phyloP scores from a whole-genome alignment of 2,113 vertebrate species.

The Sterna hirundo region DNA sequence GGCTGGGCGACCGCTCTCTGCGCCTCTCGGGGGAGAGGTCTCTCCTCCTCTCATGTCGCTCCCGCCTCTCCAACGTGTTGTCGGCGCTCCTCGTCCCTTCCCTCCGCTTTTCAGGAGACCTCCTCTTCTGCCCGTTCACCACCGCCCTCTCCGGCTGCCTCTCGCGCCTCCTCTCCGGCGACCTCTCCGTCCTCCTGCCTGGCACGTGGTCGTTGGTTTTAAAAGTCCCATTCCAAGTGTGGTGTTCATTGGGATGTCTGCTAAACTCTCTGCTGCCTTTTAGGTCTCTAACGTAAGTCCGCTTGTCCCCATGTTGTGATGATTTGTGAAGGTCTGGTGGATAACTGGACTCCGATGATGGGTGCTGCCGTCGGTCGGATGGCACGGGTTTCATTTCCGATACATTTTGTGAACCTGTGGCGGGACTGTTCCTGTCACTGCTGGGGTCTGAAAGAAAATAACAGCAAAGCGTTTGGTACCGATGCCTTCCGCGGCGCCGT shows the following conservation, averaged over 20 bases:
- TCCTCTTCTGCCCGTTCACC: constrained; percentile 77
- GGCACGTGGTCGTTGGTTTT: constrained; percentile 79
- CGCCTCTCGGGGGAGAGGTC: constrained; percentile 82
- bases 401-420: constrained; percentile 92
- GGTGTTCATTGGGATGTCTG: constrained; percentile 83
- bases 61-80: constrained; percentile 82
- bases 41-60: constrained; percentile 61
- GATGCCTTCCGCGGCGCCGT: not conserved
- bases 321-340: constrained; percentile 89
- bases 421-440: constrained; percentile 84
- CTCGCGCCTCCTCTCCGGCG: constrained; percentile 80
- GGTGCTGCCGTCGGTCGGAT: constrained; percentile 78
- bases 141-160: constrained; percentile 73
- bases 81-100: constrained; percentile 85
- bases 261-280: constrained; percentile 80
- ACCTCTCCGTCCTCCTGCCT: constrained; percentile 82
- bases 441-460: constrained; percentile 88
- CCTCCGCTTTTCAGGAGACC: constrained; percentile 80
- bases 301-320: constrained; percentile 88
- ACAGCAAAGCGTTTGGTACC: constrained; percentile 73
- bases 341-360: constrained; percentile 86
- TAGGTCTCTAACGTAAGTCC: constrained; percentile 77
- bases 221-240: constrained; percentile 89
- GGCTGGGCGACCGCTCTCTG: constrained; percentile 67
- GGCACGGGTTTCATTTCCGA: constrained; percentile 88